Base-by-base conservation (phyloP, 2,113 vertebrate genomes). In the Lagopus leucura region DNA sequence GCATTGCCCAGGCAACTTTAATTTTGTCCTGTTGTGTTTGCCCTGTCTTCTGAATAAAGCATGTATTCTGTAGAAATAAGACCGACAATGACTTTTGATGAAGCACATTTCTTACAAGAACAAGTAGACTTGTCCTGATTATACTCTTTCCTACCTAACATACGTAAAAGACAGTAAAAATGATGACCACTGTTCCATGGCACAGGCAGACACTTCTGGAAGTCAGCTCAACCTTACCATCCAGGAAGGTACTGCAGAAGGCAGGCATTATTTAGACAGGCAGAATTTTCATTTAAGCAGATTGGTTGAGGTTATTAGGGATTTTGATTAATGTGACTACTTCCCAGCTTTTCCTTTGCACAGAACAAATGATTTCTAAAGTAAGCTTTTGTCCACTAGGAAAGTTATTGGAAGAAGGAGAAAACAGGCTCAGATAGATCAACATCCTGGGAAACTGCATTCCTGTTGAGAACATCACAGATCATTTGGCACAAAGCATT, bases 121-220 rank as follows among this genome's bases (percentile, higher is more conserved):
- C 40, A 72, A 71, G 10, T 24, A 34, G 10, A 17, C 36, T 47
- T 24, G n/a, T 11, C 24, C 21, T 36, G 7, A 69, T 14, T 36
- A 28, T 36, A 58, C 13, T 42, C 24, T 52, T 71, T 78, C 38
- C 32, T 52, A 28, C 11, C 4, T 40, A n/a, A 50, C 15, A 66
- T 47, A 7, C 21, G 6, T 47, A 64, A 38, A 50, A 40, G 5
- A 15, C 38, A 36, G 0, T 16, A 88, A 45, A 9, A 58, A 12
- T n/a, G 38, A 32, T 13, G 61, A 8, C 16, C 17, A 27, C n/a
- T 88, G 45, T 61, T 57, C 6, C 69, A 38, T 0, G 0, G 72
- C 58, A 14, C 28, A 7, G 5, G 3, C 1, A 0, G 30, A 54
- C 34, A 58, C 3, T 61, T 75, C 19, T 3, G 1, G 4, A 9